A percentile compares a stretch with the other conserved stretches of the same genome.
phyloP scores from a whole-genome alignment of 2,888 invertebrate genomes.

The Nipponacmea schrenckii region DNA sequence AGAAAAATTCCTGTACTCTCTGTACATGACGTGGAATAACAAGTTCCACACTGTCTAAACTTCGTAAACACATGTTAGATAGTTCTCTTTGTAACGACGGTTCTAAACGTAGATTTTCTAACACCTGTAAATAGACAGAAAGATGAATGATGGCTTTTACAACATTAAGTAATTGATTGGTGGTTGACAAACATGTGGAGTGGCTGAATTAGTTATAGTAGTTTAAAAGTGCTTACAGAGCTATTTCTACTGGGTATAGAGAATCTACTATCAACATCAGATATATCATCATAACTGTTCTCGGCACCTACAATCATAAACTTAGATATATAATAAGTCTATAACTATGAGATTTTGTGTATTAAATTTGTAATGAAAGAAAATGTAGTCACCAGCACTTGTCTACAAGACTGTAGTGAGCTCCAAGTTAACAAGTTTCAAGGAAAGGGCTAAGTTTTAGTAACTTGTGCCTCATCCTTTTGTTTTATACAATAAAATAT shows the following conservation, averaged over 20 bases:
- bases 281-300: slow-evolving; percentile 38
- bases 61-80: slow-evolving; percentile 52
- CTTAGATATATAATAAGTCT: neutral
- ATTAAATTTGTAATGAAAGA: no score
- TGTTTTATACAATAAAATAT: no score
- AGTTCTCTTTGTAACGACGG: slow-evolving; percentile 54
- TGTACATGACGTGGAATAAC: slow-evolving; percentile 70
- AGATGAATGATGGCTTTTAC: neutral
- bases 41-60: slow-evolving; percentile 49
- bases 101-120: slow-evolving; percentile 52
- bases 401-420: no score
- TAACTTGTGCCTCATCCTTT: no score
- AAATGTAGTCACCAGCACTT: no score
- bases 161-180: no score
- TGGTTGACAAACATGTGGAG: no score
- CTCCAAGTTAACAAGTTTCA: no score
- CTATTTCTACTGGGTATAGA: slow-evolving; percentile 56
- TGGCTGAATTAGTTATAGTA: no score
- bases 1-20: slow-evolving; percentile 76
- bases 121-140: slow-evolving; percentile 36
- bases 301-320: slow-evolving; percentile 32
- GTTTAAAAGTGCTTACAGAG: slow-evolving; percentile 43
- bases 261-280: slow-evolving; percentile 43
- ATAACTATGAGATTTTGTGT: neutral
- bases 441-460: no score